Base-by-base conservation (phyloP, 2,113 vertebrate genomes). In the Sitta europaea region DNA sequence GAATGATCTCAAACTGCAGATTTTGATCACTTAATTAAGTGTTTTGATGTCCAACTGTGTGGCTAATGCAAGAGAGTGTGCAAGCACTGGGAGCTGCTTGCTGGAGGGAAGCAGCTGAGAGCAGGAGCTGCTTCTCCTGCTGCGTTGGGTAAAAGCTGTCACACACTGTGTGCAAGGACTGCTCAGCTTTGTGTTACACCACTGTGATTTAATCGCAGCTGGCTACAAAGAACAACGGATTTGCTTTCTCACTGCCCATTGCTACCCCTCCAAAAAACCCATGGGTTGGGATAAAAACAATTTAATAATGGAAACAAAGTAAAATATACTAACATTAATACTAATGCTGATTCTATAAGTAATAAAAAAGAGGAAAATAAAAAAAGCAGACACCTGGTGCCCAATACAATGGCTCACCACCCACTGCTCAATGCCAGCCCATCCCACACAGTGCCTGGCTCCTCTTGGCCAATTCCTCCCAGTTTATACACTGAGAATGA, bases 351-450 rank as follows among this genome's bases (percentile, higher is more conserved):
- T 55, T 15, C 5, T 58, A 24, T 8, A 24, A 50, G 2, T 24
- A 73, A 35, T 36, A n/a, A 38, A 57, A 42, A 36, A 20, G 14
- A 65, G 31, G 33, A 35, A 57, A 72, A 65, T 33, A 23, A 42
- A 57, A 50, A 3, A 36, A 67, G 50, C 21, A 42, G 31, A 50
- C 3, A 55, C 10, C 12, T 50, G 22, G 11, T 33, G 18, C 6
- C 14, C 22, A 36, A 1, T 36, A 23, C 4, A 23, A 6, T 36
- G 0, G 0, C 8, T 43, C 12, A 13, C 12, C 35, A 28, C 10
- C 24, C 36, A 4, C 9, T 36, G 42, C 7, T 6, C 4, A 4
- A 23, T 33, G 11, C 12, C 42, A 43, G 3, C 31, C 31, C 22
- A 72, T 23, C 31, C 27, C 36, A 42, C 18, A 18, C 21, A 51